phyloP scores from a whole-genome alignment of 2,888 invertebrate genomes.

The Apeira syringaria region DNA sequence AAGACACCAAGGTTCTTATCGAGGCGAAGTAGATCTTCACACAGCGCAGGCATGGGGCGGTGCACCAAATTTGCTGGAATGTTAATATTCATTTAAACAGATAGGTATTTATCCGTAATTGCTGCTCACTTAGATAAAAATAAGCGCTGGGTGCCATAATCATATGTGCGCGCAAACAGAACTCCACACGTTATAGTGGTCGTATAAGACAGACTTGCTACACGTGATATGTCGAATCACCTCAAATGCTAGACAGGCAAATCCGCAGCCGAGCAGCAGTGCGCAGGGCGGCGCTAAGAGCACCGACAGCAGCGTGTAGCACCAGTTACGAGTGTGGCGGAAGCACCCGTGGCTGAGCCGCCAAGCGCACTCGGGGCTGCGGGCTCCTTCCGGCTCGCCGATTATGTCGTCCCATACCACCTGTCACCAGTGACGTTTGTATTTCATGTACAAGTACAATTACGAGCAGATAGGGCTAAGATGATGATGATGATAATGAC shows the following conservation, averaged over 20 bases:
- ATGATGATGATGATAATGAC: no score
- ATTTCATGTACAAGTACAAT: no score
- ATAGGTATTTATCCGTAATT: no score
- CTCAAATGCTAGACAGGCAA: constrained; percentile 88
- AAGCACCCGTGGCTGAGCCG: constrained; percentile 86
- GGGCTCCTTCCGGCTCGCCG: constrained; percentile 87
- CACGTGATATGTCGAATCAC: constrained; percentile 60
- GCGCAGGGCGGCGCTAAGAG: constrained; percentile 87
- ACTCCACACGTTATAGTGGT: no score
- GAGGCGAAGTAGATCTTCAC: constrained; percentile 87
- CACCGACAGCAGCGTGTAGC: constrained; percentile 87
- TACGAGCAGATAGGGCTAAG: no score
- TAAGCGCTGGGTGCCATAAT: no score
- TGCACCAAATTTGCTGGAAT: constrained; percentile 89
- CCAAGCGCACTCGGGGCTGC: constrained; percentile 89
- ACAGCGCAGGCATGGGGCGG: constrained; percentile 86
- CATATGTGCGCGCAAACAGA: no score
- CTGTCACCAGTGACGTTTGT: no score
- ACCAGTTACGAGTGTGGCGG: constrained; percentile 85
- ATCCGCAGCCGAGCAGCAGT: constrained; percentile 85
- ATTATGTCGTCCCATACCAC: constrained; percentile 89
- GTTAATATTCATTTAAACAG: no score
- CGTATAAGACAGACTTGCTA: no score
- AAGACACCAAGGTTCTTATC: constrained; percentile 80
- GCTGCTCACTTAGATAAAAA: no score